Conservation (phyloP, 2,888 invertebrate species). For the Cerceris ruficornis region DNA sequence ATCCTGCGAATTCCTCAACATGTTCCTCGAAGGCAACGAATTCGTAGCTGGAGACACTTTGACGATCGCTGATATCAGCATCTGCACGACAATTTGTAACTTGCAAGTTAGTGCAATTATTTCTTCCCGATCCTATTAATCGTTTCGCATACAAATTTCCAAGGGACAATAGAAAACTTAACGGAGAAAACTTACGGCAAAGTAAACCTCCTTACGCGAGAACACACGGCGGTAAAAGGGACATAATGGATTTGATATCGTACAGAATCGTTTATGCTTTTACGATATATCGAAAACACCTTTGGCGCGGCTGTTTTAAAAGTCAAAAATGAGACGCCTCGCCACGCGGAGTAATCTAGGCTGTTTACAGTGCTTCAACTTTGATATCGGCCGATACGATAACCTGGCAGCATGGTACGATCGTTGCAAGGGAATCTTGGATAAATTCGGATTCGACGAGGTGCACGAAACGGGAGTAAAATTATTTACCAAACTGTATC, state of each 20-base stretch:
- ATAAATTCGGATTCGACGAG: conserved; percentile 87
- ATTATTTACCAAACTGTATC: conserved; percentile 67
- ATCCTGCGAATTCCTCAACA: conserved; percentile 84
- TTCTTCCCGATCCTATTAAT: background rate
- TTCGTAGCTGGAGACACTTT: conserved; percentile 87
- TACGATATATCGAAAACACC: background rate
- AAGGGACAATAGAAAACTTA: no score
- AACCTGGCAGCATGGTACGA: conserved; percentile 87
- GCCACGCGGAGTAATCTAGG: background rate
- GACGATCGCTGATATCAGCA: conserved; percentile 88
- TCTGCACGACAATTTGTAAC: conserved; percentile 85
- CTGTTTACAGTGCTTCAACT: conserved; percentile 76
- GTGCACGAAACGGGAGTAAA: conserved; percentile 70
- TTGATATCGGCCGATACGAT: conserved; percentile 84
- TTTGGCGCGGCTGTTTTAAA: background rate
- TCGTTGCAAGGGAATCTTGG: conserved; percentile 85
- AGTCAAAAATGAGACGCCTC: background rate
- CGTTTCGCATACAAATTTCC: no score
- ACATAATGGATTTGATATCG: background rate
- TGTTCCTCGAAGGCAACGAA: conserved; percentile 84
- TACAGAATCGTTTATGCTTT: background rate
- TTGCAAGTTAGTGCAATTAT: conserved; percentile 77
- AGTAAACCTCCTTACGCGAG: background rate
- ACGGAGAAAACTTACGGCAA: no score
- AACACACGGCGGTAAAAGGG: background rate